A percentile compares a stretch with the other conserved stretches of the same genome.
Evolutionary conservation across 2,888 invertebrate species (phyloP).

Genomic region (Callosobruchus maculatus): DNA sequence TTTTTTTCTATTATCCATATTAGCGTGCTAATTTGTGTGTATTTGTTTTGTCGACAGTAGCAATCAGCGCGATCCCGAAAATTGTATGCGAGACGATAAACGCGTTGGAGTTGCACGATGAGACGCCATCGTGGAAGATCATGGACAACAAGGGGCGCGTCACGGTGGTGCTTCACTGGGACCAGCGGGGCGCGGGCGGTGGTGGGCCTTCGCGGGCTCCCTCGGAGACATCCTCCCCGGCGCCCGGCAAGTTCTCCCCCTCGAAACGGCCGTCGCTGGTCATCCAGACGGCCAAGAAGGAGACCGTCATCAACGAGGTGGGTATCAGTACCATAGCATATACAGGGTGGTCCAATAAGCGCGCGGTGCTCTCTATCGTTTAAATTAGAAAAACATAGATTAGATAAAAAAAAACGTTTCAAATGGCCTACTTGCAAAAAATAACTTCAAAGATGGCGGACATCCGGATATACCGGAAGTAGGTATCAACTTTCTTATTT

Average conservation of each 20-base stretch:
- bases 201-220: constrained; percentile 54
- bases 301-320: constrained; percentile 61
- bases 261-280: constrained; percentile 67
- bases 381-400: too few species aligned
- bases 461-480: too few species aligned
- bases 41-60: constrained; percentile 53
- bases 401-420: too few species aligned
- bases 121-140: constrained; percentile 96
- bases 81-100: constrained; percentile 97
- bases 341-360: too few species aligned
- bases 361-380: too few species aligned
- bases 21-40: not conserved
- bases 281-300: constrained; percentile 51
- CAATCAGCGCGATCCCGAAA: constrained; percentile 92
- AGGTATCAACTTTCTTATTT: too few species aligned
- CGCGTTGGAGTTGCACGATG: constrained; percentile 92
- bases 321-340: too few species aligned
- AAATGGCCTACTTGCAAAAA: too few species aligned
- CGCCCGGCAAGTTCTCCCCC: constrained; percentile 55
- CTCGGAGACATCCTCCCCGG: constrained; percentile 53
- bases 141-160: constrained; percentile 97
- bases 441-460: too few species aligned
- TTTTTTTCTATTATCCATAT: too few species aligned
- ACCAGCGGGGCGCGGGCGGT: constrained; percentile 60
- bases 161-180: constrained; percentile 95